A percentile compares a stretch with the other conserved stretches of the same genome.
Evolutionary conservation across 2,888 invertebrate genomes (phyloP).

Genomic region (Pandemis corylana): DNA sequence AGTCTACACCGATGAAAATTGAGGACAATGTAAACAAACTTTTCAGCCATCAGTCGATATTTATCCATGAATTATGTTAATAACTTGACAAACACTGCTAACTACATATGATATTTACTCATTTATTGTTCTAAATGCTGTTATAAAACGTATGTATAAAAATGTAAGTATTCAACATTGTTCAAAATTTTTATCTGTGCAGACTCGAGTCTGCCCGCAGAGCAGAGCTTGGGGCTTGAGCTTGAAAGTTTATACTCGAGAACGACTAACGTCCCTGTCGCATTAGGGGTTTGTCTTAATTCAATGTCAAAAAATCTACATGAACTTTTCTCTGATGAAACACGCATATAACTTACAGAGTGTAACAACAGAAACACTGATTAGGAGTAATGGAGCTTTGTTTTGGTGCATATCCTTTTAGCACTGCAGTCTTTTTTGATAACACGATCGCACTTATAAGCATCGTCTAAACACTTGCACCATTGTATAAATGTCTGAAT

Average conservation of each 20-base stretch:
- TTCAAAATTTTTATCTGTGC: too few species aligned
- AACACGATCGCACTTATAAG: neutral
- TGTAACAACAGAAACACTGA: conserved; percentile 5
- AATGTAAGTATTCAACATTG: too few species aligned
- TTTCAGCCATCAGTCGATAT: too few species aligned
- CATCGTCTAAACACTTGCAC: neutral
- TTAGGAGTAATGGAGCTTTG: neutral
- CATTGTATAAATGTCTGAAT: neutral
- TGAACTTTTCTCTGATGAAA: conserved; percentile 20
- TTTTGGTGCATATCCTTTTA: neutral
- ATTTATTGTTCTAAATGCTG: too few species aligned
- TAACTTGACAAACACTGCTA: too few species aligned
- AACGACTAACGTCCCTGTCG: conserved; percentile 33
- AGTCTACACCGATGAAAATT: too few species aligned
- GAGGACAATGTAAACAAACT: too few species aligned
- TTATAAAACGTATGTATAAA: too few species aligned
- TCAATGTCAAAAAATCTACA: conserved; percentile 31
- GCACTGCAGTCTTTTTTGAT: neutral
- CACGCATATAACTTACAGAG: conserved; percentile 16
- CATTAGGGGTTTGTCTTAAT: conserved; percentile 29
- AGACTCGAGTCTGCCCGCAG: neutral
- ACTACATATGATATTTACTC: too few species aligned
- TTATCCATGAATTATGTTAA: too few species aligned
- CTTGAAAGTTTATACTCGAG: conserved; percentile 21
- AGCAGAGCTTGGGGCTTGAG: conserved; percentile 32